These are phyloP conservation scores for Gymnocypris eckloni DNA, from an alignment of 2,797 vertebrate species.

Conservation along the genomic window DNA sequence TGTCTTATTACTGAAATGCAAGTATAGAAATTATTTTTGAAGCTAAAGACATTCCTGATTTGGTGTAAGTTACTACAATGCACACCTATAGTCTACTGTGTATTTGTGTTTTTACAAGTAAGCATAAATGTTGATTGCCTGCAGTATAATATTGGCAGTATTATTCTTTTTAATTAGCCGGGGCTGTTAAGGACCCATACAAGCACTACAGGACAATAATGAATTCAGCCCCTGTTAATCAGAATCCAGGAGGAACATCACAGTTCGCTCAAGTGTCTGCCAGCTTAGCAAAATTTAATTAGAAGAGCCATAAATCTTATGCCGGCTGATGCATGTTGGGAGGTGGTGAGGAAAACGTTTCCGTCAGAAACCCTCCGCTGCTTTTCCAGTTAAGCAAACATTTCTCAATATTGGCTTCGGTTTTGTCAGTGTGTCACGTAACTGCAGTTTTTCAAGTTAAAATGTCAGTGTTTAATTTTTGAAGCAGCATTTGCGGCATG, in stretches of 20 bases:
- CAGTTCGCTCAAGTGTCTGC: conserved; percentile 75
- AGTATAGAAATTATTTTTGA: neutral
- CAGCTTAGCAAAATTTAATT: conserved; percentile 82
- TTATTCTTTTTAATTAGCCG: conserved; percentile 75
- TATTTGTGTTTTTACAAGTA: conserved; percentile 38
- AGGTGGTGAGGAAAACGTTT: neutral
- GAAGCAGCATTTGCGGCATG: neutral
- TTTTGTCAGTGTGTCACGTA: neutral
- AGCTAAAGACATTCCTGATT: neutral
- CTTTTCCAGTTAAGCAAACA: conserved; percentile 26
- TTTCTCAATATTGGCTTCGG: neutral
- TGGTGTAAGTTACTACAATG: neutral
- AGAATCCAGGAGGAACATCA: conserved; percentile 81
- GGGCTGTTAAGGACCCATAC: conserved; percentile 70
- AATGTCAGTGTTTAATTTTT: conserved; percentile 35
- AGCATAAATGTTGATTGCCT: conserved; percentile 67
- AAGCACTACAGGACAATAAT: conserved; percentile 77
- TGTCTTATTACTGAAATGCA: neutral
- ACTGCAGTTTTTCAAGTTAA: conserved; percentile 29
- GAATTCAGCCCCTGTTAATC: conserved; percentile 82
- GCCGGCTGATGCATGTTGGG: conserved; percentile 40
- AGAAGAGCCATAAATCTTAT: conserved; percentile 79
- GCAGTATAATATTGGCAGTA: conserved; percentile 68
- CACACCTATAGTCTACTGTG: conserved; percentile 24
- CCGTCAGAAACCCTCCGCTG: conserved; percentile 2